Base-by-base conservation (phyloP, 2,113 vertebrate genomes). In the Rhagologus leucostigma region DNA sequence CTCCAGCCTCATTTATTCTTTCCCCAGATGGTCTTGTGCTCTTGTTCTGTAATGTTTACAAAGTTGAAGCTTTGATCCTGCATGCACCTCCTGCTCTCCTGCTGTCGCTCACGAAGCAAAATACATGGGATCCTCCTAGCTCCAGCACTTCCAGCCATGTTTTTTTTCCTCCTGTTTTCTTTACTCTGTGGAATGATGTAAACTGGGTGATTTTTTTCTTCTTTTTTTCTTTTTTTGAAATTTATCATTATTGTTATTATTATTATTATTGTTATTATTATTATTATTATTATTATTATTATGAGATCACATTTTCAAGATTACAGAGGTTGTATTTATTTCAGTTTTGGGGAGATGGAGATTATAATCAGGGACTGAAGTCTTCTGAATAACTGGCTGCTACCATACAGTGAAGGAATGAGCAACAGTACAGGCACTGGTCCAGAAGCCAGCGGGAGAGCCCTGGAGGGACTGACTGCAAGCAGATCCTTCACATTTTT, bases 21-120 rank as follows among this genome's bases (percentile, higher is more conserved):
- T 71, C 30, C 44, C 24, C 4, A 7, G 1, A 2, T 64, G 44
- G 8, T 33, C 26, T 50, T 55, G 27, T 50, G 62, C 41, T 71
- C 13, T 26, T n/a, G 46, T 13, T 35, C 56, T 22, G 29, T 16
- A 3, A 24, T 1, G 3, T 52, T 74, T 24, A 3, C 33, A 19
- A 3, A 8, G 46, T 13, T 53, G n/a, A 19, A 44, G 42, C n/a
- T 44, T 81, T 11, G 2, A 21, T 73, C 19, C 56, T 79, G 32
- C 2, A 0, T 1, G 0, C 16, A 16, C 22, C 27, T 57, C 55
- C 60, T 69, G 53, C 50, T 53, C 32, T 70, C 24, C 55, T 8
- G 3, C 37, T 63, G 21, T 37, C 4, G 1, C 42, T 60, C 11
- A 41, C 70, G 71, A 50, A 42, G 15, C 19, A n/a, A 67, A 88